A percentile compares a stretch with the other conserved stretches of the same genome.
These are phyloP conservation scores for Stenopsyche tienmushanensis DNA, from an alignment of 1,140 invertebrate genomes.

Conservation along the genomic window DNA sequence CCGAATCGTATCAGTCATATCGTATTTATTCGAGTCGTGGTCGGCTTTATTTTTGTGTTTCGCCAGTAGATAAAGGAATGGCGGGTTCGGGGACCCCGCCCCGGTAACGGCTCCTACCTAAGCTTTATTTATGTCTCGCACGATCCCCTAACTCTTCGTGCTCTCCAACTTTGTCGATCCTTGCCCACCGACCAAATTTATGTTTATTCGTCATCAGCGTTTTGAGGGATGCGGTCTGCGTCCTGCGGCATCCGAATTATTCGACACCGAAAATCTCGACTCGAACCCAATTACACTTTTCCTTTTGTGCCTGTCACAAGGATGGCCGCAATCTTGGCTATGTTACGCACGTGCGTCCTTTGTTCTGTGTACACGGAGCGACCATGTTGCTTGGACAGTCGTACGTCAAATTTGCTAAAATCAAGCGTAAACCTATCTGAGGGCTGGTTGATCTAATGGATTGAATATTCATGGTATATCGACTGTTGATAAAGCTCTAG, in stretches of 20 bases:
- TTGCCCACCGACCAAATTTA: conserved; percentile 12
- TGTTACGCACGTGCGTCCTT: no score
- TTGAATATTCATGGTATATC: no score
- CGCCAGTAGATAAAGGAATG: background rate
- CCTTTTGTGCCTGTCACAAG: no score
- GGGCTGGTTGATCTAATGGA: no score
- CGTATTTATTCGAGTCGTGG: background rate
- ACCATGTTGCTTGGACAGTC: no score
- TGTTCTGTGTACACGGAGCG: no score
- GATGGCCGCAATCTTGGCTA: no score
- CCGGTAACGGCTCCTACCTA: background rate
- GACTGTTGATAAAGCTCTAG: no score
- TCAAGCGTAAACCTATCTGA: no score
- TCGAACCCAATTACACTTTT: no score
- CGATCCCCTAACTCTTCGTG: conserved; percentile 20
- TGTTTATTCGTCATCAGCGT: conserved; percentile 23
- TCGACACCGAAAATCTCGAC: no score
- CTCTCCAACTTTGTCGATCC: conserved; percentile 15
- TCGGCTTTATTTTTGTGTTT: background rate
- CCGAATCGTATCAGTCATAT: background rate
- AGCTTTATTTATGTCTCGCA: conserved; percentile 23
- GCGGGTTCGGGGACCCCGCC: background rate
- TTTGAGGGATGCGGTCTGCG: background rate
- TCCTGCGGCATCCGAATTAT: background rate
- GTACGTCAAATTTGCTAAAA: no score